Percentiles rank a stretch among this genome's conserved stretches.
These are phyloP conservation scores for Lacerta viridis DNA, from an alignment of 2,797 vertebrate species.

Conservation along the genomic window DNA sequence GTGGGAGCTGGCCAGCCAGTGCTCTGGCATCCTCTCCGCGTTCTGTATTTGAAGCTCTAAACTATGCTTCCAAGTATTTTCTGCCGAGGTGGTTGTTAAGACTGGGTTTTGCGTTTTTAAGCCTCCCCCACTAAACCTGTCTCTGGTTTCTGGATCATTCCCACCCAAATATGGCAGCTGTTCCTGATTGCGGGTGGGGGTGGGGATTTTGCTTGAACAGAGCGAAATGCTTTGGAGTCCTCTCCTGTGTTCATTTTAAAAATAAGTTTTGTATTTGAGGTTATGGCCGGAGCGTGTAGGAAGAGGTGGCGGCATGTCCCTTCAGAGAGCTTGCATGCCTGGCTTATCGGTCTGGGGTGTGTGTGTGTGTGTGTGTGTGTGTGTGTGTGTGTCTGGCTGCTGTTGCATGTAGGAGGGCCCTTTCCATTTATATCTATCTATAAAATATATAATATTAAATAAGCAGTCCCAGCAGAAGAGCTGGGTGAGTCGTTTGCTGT, in stretches of 20 bases:
- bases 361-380: constrained; percentile 54
- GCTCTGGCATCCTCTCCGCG: neutral
- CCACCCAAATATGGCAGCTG: neutral
- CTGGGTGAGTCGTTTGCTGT: neutral
- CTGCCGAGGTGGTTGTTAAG: constrained; percentile 21
- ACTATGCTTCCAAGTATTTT: neutral
- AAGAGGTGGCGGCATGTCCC: neutral
- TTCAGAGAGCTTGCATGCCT: constrained; percentile 30
- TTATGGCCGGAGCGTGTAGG: neutral
- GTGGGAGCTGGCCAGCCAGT: constrained; percentile 35
- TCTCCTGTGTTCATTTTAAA: constrained; percentile 41
- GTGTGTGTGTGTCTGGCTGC: constrained; percentile 31
- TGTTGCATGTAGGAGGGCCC: constrained; percentile 37
- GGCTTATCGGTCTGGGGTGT: constrained; percentile 61
- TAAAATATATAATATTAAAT: neutral
- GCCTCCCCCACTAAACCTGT: neutral
- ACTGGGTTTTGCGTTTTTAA: constrained; percentile 2
- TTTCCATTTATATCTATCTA: constrained; percentile 36
- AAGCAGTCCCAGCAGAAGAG: neutral
- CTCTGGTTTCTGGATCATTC: neutral
- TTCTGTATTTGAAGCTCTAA: constrained; percentile 36
- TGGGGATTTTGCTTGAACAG: rapidly evolving
- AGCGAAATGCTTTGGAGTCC: neutral
- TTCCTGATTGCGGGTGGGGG: neutral
- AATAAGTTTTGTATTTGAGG: neutral